Base-by-base conservation (phyloP, 1,140 invertebrate species). In the Grapholita molesta region DNA sequence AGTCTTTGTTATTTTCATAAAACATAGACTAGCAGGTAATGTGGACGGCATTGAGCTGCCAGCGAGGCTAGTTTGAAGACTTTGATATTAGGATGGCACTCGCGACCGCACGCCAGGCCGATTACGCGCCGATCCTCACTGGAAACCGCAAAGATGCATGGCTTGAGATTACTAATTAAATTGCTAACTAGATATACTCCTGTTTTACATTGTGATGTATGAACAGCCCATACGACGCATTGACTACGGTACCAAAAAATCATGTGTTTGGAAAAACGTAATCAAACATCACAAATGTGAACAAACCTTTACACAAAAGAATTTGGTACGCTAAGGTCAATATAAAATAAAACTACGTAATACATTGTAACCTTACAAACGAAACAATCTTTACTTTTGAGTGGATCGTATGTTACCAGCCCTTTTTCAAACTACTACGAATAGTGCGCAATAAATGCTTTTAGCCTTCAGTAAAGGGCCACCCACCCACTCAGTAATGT, bases 31-130 rank as follows among this genome's bases (percentile, higher is more conserved):
- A 38, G n/a, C 15, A 18, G 42, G 8, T 9, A 21, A 48, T 61
- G 55, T 28, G 25, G 2, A 30, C 15, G 55, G 76, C 73, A 77
- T 82, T 78, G 69, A 73, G 69, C 71, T 72, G 78, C 77, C 78
- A 81, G 78, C 85, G 82, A 86, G 85, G 84, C 76, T 79, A 53
- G 76, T 67, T 75, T 80, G 70, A 78, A 72, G 76, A 84, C 84
- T 86, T 85, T 81, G 70, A 83, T 83, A 86, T 88, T 85, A 77
- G 75, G 85, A 88, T 82, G 86, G 82, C 85, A 83, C 76, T 64
- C 64, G 69, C 76, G 74, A 90, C 88, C 88, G 73, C 88, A 90
- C 79, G 88, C 85, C 88, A 86, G 71, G 74, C 72, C 86, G 82
- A 90, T 90, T 88, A 90, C 82, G 73, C 72, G 64, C 72, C 78